Percentiles rank a stretch among this genome's conserved stretches.
Evolutionary conservation across 64 coral and sea anemone species (phyloP).

Genomic region (Porites australiensis): DNA sequence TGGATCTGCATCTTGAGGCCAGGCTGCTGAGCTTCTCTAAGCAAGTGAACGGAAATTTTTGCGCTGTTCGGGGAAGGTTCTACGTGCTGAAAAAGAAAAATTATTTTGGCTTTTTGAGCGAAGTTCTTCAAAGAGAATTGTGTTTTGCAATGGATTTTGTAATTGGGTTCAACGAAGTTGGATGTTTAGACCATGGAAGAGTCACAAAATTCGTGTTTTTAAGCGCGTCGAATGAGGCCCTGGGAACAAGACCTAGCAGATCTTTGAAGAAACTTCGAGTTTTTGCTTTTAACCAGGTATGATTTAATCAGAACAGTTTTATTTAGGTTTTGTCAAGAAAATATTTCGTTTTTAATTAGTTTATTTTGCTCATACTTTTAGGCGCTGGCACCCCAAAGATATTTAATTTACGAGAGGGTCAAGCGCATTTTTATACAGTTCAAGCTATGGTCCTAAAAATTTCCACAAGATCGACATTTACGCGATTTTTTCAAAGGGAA

Average conservation of each 20-base stretch:
- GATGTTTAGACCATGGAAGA: not conserved
- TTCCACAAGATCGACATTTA: not conserved
- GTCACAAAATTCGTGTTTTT: not conserved
- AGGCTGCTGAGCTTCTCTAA: slow-evolving; percentile 5
- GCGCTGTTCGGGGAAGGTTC: not conserved
- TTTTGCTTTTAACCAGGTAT: slow-evolving; percentile 7
- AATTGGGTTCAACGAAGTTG: not conserved
- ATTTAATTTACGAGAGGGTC: slow-evolving; percentile 2
- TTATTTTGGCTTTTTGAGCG: not conserved
- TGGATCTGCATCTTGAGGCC: slow-evolving; percentile 11
- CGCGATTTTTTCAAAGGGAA: not conserved
- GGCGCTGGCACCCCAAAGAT: not conserved
- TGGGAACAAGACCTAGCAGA: slow-evolving; percentile 34
- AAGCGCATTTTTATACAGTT: not conserved
- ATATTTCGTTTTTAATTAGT: not conserved
- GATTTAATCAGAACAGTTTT: not conserved
- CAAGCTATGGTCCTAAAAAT: not conserved
- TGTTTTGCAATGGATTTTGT: not conserved
- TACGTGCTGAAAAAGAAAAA: not conserved
- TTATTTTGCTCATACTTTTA: not conserved
- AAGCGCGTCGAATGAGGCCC: not conserved
- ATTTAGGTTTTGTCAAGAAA: not conserved
- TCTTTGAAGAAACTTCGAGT: slow-evolving; percentile 31
- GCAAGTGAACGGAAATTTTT: not conserved
- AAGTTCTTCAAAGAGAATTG: not conserved